Conservation (phyloP, 2,888 invertebrate genomes). For the Andrena flavipes region DNA sequence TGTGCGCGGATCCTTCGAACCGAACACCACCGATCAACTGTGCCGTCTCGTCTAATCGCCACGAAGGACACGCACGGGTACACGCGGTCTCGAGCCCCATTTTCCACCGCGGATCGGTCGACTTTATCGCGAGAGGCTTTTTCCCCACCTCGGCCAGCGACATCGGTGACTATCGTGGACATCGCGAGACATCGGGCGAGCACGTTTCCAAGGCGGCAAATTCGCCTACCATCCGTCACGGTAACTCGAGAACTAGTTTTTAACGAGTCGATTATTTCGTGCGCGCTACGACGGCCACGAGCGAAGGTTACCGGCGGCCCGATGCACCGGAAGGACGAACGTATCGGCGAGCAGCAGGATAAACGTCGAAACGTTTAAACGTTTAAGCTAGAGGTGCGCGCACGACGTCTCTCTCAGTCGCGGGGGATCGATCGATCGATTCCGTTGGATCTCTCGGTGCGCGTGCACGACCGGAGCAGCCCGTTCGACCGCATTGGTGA, state of each 20-base stretch:
- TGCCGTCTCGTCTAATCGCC: neutral
- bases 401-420: slow-evolving; percentile 35
- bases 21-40: neutral
- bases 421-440: slow-evolving; percentile 22
- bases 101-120: neutral
- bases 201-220: slow-evolving; percentile 54
- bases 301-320: slow-evolving; percentile 42
- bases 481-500: slow-evolving; percentile 30
- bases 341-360: neutral
- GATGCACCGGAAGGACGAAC: neutral
- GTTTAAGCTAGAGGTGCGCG: slow-evolving; percentile 3
- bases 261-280: slow-evolving; percentile 49
- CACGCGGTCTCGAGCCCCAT: neutral
- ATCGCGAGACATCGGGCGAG: slow-evolving; percentile 24
- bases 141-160: slow-evolving; percentile 15
- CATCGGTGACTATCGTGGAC: slow-evolving; percentile 21
- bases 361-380: neutral
- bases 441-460: slow-evolving; percentile 9
- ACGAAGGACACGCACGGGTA: slow-evolving; percentile 9
- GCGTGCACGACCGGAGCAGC: neutral
- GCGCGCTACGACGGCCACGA: slow-evolving; percentile 14
- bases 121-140: slow-evolving; percentile 10
- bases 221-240: neutral
- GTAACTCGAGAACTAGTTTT: slow-evolving; percentile 32
- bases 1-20: slow-evolving; percentile 45